Conservation (phyloP, 1,140 invertebrate species). For the Acromyrmex echinatior region DNA sequence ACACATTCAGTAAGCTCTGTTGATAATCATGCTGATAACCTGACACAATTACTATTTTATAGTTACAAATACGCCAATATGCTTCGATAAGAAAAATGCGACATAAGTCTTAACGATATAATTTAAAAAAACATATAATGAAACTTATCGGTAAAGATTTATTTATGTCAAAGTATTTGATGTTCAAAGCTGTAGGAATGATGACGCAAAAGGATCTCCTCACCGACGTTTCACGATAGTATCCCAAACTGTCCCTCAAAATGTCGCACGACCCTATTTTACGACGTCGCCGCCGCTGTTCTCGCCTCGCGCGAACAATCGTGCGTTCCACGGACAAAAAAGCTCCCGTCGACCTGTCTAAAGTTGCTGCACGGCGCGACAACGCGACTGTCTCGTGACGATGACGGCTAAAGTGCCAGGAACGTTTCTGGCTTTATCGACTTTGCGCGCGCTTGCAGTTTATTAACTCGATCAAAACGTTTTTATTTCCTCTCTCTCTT, state of each 20-base stretch:
- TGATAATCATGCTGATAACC: neutral
- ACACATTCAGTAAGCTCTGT: neutral
- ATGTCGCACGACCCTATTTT: slow-evolving; percentile 69
- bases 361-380: slow-evolving; percentile 70
- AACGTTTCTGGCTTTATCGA: slow-evolving; percentile 62
- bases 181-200: neutral
- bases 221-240: slow-evolving; percentile 48
- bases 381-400: slow-evolving; percentile 73
- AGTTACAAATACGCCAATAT: neutral
- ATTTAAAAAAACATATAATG: neutral
- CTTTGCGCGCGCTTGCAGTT: slow-evolving; percentile 49
- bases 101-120: neutral
- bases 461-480: slow-evolving; percentile 58
- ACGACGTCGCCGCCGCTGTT: slow-evolving; percentile 46
- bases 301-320: slow-evolving; percentile 71
- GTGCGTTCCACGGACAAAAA: slow-evolving; percentile 73
- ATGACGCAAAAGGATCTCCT: neutral
- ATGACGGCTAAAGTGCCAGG: slow-evolving; percentile 70
- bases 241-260: slow-evolving; percentile 54
- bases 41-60: neutral
- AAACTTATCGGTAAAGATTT: neutral
- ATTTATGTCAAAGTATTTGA: neutral
- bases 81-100: too few species aligned
- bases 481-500: slow-evolving; percentile 7
- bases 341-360: slow-evolving; percentile 75